Evolutionary conservation across 2,113 vertebrate species (phyloP).

Genomic region (Aspiorhynchus laticeps): DNA sequence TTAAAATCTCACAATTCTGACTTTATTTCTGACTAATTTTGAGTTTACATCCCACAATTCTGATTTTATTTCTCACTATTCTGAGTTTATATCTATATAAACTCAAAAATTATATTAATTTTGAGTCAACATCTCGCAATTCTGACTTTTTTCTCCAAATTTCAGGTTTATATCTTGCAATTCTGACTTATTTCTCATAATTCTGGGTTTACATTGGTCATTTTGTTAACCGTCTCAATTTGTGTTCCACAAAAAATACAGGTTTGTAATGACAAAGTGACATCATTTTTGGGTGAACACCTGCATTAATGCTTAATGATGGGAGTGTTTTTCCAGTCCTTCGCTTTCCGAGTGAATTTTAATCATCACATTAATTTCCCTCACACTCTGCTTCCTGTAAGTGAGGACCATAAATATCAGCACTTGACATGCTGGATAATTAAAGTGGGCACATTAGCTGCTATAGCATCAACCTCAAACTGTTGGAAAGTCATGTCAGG

Average conservation of each 20-base stretch:
- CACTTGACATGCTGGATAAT: constrained; percentile 14
- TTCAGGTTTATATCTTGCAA: background rate
- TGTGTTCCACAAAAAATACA: background rate
- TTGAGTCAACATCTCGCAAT: no score
- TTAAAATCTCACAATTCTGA: background rate
- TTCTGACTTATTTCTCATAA: background rate
- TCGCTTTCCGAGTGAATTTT: background rate
- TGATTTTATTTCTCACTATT: background rate
- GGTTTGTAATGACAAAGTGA: background rate
- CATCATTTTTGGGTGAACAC: background rate
- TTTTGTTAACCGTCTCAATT: background rate
- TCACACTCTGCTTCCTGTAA: constrained; percentile 12
- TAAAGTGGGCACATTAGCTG: background rate
- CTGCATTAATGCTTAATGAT: background rate
- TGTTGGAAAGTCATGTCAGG: constrained; percentile 1
- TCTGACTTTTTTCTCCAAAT: background rate
- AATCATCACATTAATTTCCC: constrained; percentile 11
- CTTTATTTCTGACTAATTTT: background rate
- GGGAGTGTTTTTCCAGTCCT: background rate
- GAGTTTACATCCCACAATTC: background rate
- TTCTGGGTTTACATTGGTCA: background rate
- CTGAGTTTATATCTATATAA: background rate
- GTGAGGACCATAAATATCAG: constrained; percentile 8
- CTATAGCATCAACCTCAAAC: background rate
- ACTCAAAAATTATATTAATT: no score